Percentiles rank a stretch among this genome's conserved stretches.
Evolutionary conservation across 2,888 invertebrate species (phyloP).

Genomic region (Acanthopleura granulata): DNA sequence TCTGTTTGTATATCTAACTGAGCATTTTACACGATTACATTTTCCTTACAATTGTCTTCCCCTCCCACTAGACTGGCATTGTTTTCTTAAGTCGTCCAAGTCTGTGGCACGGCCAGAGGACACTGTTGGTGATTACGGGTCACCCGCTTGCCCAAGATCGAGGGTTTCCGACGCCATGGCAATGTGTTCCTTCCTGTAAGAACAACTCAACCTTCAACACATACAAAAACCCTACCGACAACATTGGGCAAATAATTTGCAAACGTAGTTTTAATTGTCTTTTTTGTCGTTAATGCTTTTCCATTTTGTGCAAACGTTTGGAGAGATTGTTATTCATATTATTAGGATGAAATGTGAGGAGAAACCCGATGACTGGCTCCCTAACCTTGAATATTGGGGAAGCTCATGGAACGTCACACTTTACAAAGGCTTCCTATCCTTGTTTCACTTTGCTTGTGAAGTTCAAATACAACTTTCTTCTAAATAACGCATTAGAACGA

Average conservation of each 20-base stretch:
- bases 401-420: slow-evolving; percentile 1
- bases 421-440: not conserved
- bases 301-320: no score
- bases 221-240: not conserved
- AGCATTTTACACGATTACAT: slow-evolving; percentile 18
- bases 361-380: slow-evolving; percentile 12
- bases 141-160: no score
- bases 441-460: slow-evolving; percentile 11
- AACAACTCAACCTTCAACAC: not conserved
- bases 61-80: slow-evolving; percentile 11
- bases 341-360: slow-evolving; percentile 6
- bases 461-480: not conserved
- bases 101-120: no score
- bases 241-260: not conserved
- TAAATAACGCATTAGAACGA: slow-evolving; percentile 16
- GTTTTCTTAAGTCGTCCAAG: not conserved
- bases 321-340: slow-evolving; percentile 1
- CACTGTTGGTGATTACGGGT: no score
- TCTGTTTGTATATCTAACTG: slow-evolving; percentile 14
- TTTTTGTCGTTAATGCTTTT: not conserved
- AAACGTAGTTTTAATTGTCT: slow-evolving; percentile 13
- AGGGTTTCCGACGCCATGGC: no score
- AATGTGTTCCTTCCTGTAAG: no score
- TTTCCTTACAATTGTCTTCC: not conserved
- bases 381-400: slow-evolving; percentile 7